A percentile compares a stretch with the other conserved stretches of the same genome.
These are phyloP conservation scores for Oscheius sp. DNA, from an alignment of 2,888 invertebrate species.

Conservation along the genomic window DNA sequence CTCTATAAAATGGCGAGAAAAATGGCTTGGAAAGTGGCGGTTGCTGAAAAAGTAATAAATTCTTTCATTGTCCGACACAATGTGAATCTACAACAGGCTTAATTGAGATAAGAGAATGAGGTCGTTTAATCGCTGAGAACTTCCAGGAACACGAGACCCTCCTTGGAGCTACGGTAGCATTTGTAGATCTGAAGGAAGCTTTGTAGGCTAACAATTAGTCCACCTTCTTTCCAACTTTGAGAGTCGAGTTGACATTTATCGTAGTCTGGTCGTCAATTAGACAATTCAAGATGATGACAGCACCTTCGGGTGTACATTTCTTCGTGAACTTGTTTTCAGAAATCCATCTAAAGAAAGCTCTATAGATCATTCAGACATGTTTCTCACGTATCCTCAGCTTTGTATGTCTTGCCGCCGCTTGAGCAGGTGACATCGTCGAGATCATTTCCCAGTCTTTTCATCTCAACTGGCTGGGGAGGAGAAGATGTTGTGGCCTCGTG, in stretches of 20 bases:
- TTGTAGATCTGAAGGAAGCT: constrained; percentile 49
- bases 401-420: constrained; percentile 25
- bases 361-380: background rate
- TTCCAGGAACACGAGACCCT: constrained; percentile 55
- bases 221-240: constrained; percentile 58
- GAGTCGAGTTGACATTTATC: constrained; percentile 54
- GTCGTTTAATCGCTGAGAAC: constrained; percentile 45
- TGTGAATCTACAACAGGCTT: constrained; percentile 13
- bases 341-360: constrained; percentile 53
- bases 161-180: constrained; percentile 50
- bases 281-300: constrained; percentile 59
- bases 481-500: background rate
- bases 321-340: constrained; percentile 63
- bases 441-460: constrained; percentile 19
- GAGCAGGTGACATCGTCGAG: constrained; percentile 24
- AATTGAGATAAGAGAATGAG: constrained; percentile 9
- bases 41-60: background rate
- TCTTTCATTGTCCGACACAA: background rate
- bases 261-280: constrained; percentile 59
- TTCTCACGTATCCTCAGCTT: constrained; percentile 32
- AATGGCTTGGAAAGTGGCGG: background rate
- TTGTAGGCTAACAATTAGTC: background rate
- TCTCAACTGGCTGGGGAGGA: constrained; percentile 7
- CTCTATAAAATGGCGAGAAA: background rate
- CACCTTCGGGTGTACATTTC: constrained; percentile 60